phyloP scores from a whole-genome alignment of 2,797 vertebrate species.

The Pangasius djambal region DNA sequence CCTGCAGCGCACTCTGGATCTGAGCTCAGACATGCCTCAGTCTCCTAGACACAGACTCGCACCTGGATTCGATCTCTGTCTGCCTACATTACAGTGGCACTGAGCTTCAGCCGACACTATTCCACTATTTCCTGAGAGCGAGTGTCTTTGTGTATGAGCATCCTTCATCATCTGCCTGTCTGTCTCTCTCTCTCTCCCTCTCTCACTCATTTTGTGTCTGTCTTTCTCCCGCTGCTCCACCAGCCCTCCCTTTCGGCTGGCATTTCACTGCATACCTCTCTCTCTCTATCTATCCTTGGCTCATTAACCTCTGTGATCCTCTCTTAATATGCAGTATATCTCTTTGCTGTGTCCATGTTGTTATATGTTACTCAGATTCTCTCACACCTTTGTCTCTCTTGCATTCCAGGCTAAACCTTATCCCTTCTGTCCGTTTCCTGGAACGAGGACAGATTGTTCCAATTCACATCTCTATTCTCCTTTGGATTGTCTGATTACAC shows the following conservation, averaged over 20 bases:
- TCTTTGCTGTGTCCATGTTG: not conserved
- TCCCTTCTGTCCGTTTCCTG: not conserved
- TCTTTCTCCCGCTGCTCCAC: constrained; percentile 36
- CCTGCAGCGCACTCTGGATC: constrained; percentile 59
- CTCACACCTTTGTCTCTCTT: constrained; percentile 22
- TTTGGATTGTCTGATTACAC: constrained; percentile 19
- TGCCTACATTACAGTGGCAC: constrained; percentile 38
- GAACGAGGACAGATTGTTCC: constrained; percentile 11
- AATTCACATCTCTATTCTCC: constrained; percentile 11
- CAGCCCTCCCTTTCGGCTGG: constrained; percentile 47
- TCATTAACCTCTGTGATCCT: constrained; percentile 44
- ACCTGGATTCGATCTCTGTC: constrained; percentile 27
- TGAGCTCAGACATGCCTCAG: constrained; percentile 63
- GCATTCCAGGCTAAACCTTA: not conserved
- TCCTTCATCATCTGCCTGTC: constrained; percentile 46
- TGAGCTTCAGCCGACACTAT: constrained; percentile 37
- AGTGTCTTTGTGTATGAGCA: constrained; percentile 49
- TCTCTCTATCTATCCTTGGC: constrained; percentile 20
- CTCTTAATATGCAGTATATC: not conserved
- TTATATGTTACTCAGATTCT: constrained; percentile 20
- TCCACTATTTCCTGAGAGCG: constrained; percentile 19
- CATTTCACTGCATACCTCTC: constrained; percentile 49
- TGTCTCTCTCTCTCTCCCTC: constrained; percentile 42
- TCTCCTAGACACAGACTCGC: constrained; percentile 32
- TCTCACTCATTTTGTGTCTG: constrained; percentile 21